Conservation (phyloP, 1,140 invertebrate species). For the Augochlora pura region DNA sequence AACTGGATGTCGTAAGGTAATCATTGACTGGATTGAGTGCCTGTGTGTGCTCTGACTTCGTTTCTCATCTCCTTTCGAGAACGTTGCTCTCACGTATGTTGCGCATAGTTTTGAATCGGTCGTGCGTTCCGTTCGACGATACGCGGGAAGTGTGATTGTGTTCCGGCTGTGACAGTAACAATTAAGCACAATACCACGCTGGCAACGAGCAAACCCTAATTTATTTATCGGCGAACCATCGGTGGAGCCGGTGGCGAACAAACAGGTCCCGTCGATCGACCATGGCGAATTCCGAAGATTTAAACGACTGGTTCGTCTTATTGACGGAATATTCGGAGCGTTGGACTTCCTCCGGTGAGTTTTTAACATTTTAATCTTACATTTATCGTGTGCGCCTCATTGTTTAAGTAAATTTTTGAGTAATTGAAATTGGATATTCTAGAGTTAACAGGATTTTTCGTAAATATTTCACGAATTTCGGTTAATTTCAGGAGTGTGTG, state of each 20-base stretch:
- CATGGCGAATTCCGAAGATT: conserved; percentile 74
- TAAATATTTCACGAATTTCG: not conserved
- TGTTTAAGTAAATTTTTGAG: not conserved
- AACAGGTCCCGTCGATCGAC: conserved; percentile 17
- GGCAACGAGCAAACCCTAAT: conserved; percentile 16
- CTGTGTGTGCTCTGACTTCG: conserved; percentile 47
- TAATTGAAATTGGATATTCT: no score
- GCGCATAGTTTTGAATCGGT: not conserved
- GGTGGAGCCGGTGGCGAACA: conserved; percentile 9
- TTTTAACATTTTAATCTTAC: conserved; percentile 15
- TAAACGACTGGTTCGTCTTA: conserved; percentile 75
- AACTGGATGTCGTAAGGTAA: conserved; percentile 52
- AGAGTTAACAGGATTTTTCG: not conserved
- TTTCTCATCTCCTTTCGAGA: conserved; percentile 25
- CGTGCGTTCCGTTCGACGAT: not conserved
- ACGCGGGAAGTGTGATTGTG: conserved; percentile 19
- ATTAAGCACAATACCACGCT: not conserved
- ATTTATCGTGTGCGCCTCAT: not conserved
- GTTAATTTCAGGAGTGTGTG: not conserved
- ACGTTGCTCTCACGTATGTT: conserved; percentile 2
- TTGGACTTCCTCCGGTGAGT: conserved; percentile 71
- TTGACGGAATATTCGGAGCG: conserved; percentile 71
- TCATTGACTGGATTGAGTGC: conserved; percentile 41
- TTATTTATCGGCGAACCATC: not conserved
- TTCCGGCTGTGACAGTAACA: not conserved